Base-by-base conservation (phyloP, 2,888 invertebrate genomes). In the Pantelozetes paolii region DNA sequence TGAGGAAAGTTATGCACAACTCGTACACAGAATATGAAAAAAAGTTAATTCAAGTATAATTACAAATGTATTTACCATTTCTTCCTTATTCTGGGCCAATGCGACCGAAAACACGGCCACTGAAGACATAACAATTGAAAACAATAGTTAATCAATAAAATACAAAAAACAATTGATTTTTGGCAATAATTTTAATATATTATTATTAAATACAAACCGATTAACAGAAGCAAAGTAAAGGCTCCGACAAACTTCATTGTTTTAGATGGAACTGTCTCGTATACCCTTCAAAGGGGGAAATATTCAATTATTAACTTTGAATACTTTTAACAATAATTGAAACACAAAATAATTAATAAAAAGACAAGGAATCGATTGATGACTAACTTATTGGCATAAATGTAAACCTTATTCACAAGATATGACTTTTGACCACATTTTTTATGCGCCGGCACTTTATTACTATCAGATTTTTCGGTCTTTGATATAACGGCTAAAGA, bases 231-330 rank as follows among this genome's bases (percentile, higher is more conserved):
- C 30, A 62, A 45, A 62, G 74, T 71, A 15, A 71, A 48, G 23
- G 71, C 67, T 32, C 62, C 74, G 28, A 74, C n/a, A 5, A 59
- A 59, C 28, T 74, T 74, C 74, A 74, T 74, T 62, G 74, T 74
- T 40, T 71, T 74, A 0, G 71, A 62, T 30, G 74, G 71, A 23
- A 62, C 71, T 64, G 74, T 71, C 32, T 74, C 74, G 64, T 74
- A 74, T 30, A 71, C 59, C 71, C 74, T 74, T 30, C 23, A 57
- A 8, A 36, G 36, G 36, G 36, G 36, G 18, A 40, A 26, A 48
- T 18, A 42, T 15, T 40, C 36, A 32, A 36, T 36, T 36, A 36
- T 36, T 36, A 9, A 36, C 9, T 8, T 8, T 5, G 3, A 28
- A 57, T 30, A 5, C 15, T 18, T 30, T 11, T 28, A 2, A 13